Conservation (phyloP, 2,888 invertebrate genomes). For the Mechanitis mazaeus region DNA sequence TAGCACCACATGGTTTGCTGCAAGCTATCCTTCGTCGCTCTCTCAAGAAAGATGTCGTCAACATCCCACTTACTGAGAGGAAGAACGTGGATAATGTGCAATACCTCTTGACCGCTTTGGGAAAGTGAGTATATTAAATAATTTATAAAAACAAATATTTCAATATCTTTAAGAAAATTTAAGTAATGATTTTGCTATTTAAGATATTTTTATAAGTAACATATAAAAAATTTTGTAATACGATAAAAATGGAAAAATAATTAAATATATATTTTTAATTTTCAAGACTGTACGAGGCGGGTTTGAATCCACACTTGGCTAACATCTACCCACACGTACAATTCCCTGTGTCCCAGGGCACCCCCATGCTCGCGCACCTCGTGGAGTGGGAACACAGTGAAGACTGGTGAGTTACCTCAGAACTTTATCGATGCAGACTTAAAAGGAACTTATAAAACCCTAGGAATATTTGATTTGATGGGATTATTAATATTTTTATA, state of each 20-base stretch:
- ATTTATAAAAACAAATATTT: not conserved
- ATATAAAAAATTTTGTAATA: not conserved
- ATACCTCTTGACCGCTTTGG: constrained; percentile 78
- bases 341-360: constrained; percentile 91
- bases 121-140: constrained; percentile 72
- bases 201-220: not conserved
- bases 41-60: constrained; percentile 81
- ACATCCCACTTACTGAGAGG: constrained; percentile 85
- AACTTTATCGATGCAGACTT: not conserved
- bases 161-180: not conserved
- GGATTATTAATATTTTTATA: no score
- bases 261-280: constrained; percentile 22
- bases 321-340: constrained; percentile 85
- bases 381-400: constrained; percentile 93
- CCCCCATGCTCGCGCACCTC: constrained; percentile 88
- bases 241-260: no score
- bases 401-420: constrained; percentile 74
- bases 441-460: no score
- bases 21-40: constrained; percentile 91
- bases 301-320: constrained; percentile 84
- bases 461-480: no score
- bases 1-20: constrained; percentile 92
- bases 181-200: not conserved
- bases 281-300: constrained; percentile 84
- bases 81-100: constrained; percentile 80